Evolutionary conservation across 2,888 invertebrate species (phyloP).

Genomic region (Adela reaumurella): DNA sequence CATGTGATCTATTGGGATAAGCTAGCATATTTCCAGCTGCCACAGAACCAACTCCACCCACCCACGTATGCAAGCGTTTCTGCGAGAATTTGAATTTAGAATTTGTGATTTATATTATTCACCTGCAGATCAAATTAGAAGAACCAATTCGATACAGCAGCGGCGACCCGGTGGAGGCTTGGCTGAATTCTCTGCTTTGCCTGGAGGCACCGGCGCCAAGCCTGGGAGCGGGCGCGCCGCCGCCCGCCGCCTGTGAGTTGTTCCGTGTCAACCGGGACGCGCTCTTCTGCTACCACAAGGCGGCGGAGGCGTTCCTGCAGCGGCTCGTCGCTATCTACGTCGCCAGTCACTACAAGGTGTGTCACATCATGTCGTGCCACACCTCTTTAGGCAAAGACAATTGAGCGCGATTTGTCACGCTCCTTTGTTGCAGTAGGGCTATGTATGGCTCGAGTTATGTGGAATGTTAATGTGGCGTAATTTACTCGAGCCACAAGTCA

Average conservation of each 20-base stretch:
- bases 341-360: constrained; percentile 94
- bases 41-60: too few species aligned
- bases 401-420: too few species aligned
- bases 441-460: too few species aligned
- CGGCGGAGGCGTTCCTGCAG: constrained; percentile 89
- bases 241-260: constrained; percentile 85
- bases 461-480: too few species aligned
- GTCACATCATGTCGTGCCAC: background rate
- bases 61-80: too few species aligned
- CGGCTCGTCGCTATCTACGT: constrained; percentile 91
- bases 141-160: constrained; percentile 93
- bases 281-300: constrained; percentile 93
- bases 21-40: too few species aligned
- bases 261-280: constrained; percentile 89
- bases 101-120: too few species aligned
- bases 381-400: too few species aligned
- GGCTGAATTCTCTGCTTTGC: constrained; percentile 90
- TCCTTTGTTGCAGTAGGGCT: background rate
- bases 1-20: too few species aligned
- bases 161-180: constrained; percentile 83
- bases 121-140: constrained; percentile 73
- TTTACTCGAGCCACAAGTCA: background rate
- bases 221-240: constrained; percentile 82
- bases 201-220: constrained; percentile 79
- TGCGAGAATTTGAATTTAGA: too few species aligned